Base-by-base conservation (phyloP, 2,888 invertebrate species). In the Coleophora flavipennella region DNA sequence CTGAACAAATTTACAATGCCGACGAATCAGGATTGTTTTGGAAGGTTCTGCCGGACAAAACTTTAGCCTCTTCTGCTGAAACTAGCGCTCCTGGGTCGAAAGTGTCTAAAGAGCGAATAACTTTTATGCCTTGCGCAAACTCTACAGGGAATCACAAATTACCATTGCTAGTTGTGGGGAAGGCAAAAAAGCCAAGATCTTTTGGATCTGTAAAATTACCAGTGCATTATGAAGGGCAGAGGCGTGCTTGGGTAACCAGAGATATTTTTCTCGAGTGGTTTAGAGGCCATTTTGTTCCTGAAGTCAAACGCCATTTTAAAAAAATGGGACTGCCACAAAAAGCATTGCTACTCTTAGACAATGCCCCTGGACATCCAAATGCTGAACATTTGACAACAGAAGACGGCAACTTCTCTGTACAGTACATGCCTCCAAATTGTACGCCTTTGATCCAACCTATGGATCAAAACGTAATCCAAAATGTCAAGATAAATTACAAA, bases 51-150 rank as follows among this genome's bases (percentile, higher is more conserved):
- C n/a, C n/a, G n/a, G n/a, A n/a, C n/a, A n/a, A n/a, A n/a, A n/a
- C n/a, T n/a, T n/a, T n/a, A n/a, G n/a, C n/a, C n/a, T n/a, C n/a
- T 42, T 35, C 32, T 39, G 36, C 35, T 36, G 42, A 42, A 42
- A 32, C 36, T 33, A 36, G 39, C 12, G 33, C 34, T 27, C 33
- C 38, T 38, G 38, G 38, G 32, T 35, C 35, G 8, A 41, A 41
- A 14, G 41, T 41, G 12, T 33, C 35, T 36, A 39, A 39, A 36
- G 39, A 42, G 20, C 32, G 40, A 33, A 33, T 39, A n/a, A n/a
- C n/a, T n/a, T n/a, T n/a, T n/a, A n/a, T n/a, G n/a, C n/a, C n/a
- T n/a, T n/a, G n/a, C n/a, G 9, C 36, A 33, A 28, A 9, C 33
- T 31, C 33, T 42, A 29, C 35, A 35, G 33, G 39, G 26, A 42